Conservation (phyloP, 2,888 invertebrate genomes). For the Pseudococcus viburni region DNA sequence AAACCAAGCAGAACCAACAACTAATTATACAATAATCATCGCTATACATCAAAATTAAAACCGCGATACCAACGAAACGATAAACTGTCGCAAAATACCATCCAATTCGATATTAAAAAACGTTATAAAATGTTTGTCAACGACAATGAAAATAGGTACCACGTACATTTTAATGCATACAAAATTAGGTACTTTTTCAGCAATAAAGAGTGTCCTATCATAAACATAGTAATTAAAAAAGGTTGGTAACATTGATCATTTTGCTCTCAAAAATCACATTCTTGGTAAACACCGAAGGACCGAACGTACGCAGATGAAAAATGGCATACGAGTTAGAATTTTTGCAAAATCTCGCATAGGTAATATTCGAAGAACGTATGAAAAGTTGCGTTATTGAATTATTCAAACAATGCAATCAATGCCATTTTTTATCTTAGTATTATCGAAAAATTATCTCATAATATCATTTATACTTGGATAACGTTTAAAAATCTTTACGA, state of each 20-base stretch:
- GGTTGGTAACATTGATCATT: conserved; percentile 65
- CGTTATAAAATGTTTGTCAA: conserved; percentile 63
- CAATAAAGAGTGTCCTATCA: conserved; percentile 40
- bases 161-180: conserved; percentile 44
- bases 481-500: conserved; percentile 47
- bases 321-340: conserved; percentile 57
- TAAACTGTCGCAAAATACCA: conserved; percentile 35
- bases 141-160: conserved; percentile 29
- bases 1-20: background rate
- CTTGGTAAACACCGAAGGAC: conserved; percentile 63
- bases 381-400: background rate
- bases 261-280: conserved; percentile 65
- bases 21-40: background rate
- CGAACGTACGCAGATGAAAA: conserved; percentile 59
- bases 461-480: conserved; percentile 28
- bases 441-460: conserved; percentile 44
- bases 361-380: background rate
- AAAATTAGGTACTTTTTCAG: conserved; percentile 48
- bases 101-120: background rate
- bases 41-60: background rate
- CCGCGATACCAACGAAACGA: background rate
- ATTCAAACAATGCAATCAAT: conserved; percentile 34
- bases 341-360: background rate
- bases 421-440: conserved; percentile 59
- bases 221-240: conserved; percentile 53